Conservation (phyloP, 2,888 invertebrate species). For the Lasioglossum lativentre region DNA sequence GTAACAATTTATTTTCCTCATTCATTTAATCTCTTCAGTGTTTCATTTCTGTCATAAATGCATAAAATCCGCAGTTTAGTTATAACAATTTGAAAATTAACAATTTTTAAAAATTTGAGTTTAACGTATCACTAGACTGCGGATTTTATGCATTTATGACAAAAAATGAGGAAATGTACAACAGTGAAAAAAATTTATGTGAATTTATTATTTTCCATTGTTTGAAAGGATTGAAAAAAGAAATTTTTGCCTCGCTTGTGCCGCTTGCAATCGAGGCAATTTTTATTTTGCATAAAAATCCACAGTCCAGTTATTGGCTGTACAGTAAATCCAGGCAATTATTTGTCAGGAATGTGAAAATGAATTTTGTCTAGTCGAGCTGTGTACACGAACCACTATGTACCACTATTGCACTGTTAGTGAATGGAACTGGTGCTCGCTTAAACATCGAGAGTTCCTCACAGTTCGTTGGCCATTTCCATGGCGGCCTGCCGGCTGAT, state of each 20-base stretch:
- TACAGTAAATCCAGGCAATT: neutral
- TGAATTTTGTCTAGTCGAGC: neutral
- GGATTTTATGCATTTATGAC: too few species aligned
- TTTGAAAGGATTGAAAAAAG: too few species aligned
- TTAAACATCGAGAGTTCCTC: constrained; percentile 34
- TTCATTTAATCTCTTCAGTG: too few species aligned
- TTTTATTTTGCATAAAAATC: neutral
- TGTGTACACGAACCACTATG: neutral
- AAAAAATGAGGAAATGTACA: too few species aligned
- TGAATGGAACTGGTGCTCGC: neutral
- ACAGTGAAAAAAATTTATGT: too few species aligned
- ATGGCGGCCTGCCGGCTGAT: constrained; percentile 62
- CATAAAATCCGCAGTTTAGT: too few species aligned
- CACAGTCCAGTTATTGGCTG: neutral
- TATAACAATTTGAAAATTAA: too few species aligned
- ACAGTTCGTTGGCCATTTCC: constrained; percentile 63
- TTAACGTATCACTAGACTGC: too few species aligned
- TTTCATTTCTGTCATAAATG: too few species aligned
- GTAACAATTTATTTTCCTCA: too few species aligned
- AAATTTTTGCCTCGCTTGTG: neutral
- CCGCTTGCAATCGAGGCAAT: neutral
- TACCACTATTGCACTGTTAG: neutral
- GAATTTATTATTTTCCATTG: too few species aligned
- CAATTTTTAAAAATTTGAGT: too few species aligned
- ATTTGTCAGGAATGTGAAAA: neutral